These are phyloP conservation scores for Siniperca knerii DNA, from an alignment of 2,113 vertebrate genomes.

Conservation along the genomic window DNA sequence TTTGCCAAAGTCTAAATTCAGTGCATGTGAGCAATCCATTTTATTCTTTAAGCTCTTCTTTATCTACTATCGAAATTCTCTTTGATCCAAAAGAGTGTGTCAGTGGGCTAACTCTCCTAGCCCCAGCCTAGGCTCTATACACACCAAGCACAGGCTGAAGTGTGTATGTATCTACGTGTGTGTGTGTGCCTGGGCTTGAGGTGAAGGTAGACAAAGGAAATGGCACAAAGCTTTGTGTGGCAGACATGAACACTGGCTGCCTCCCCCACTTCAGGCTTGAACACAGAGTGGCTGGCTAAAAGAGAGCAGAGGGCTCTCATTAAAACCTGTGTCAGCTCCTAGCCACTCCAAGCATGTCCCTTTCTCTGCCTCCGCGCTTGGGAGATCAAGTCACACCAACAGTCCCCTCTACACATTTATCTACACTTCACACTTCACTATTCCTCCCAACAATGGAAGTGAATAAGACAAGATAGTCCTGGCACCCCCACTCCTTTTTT, in stretches of 20 bases:
- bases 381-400: constrained; percentile 33
- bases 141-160: constrained; percentile 1
- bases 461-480: constrained; percentile 9
- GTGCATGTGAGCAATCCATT: constrained; percentile 36
- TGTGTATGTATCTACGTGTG: background rate
- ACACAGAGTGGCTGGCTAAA: constrained; percentile 30
- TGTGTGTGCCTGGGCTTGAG: background rate
- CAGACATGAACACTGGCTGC: background rate
- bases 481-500: background rate
- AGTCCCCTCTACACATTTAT: constrained; percentile 35
- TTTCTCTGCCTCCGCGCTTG: constrained; percentile 36
- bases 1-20: constrained; percentile 58
- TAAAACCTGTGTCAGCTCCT: constrained; percentile 56
- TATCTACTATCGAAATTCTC: constrained; percentile 30
- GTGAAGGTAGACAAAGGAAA: constrained; percentile 25
- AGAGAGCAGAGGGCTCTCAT: constrained; percentile 51
- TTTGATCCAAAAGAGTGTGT: constrained; percentile 51
- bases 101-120: background rate
- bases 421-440: constrained; percentile 21
- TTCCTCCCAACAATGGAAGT: constrained; percentile 13
- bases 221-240: constrained; percentile 24
- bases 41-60: constrained; percentile 23
- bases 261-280: constrained; percentile 35
- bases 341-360: constrained; percentile 32
- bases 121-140: background rate